phyloP scores from a whole-genome alignment of 2,113 vertebrate genomes.

The Riparia riparia region DNA sequence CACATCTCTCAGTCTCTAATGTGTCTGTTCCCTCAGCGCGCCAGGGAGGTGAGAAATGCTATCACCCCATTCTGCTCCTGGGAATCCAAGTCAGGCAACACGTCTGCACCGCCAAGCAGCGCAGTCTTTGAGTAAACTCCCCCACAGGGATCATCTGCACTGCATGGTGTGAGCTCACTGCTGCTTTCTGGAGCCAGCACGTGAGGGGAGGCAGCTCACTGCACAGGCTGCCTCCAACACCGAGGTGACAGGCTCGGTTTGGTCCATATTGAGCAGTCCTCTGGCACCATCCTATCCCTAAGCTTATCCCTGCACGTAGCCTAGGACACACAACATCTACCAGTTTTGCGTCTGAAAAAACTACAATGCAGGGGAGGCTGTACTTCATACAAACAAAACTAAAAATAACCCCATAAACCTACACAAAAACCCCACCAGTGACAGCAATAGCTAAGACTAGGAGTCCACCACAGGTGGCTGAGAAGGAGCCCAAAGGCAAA shows the following conservation, averaged over 20 bases:
- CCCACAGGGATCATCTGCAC: not conserved
- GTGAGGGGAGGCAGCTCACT: not conserved
- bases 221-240: fast-evolving
- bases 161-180: not conserved
- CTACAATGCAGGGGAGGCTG: not conserved
- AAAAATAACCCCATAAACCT: not conserved
- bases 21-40: not conserved
- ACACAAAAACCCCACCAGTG: not conserved
- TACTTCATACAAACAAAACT: not conserved
- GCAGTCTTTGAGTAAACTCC: not conserved
- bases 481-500: not conserved
- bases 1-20: not conserved
- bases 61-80: not conserved
- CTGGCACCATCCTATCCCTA: not conserved
- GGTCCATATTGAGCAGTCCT: not conserved
- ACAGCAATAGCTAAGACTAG: not conserved
- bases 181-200: not conserved
- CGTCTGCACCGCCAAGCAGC: not conserved
- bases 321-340: not conserved
- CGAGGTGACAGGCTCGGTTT: not conserved
- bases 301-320: fast-evolving
- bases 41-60: constrained; percentile 10
- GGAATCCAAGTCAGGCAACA: not conserved
- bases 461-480: not conserved
- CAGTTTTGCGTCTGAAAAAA: not conserved